phyloP scores from a whole-genome alignment of 2,888 invertebrate genomes.

The Rhyacophila evoluta region DNA sequence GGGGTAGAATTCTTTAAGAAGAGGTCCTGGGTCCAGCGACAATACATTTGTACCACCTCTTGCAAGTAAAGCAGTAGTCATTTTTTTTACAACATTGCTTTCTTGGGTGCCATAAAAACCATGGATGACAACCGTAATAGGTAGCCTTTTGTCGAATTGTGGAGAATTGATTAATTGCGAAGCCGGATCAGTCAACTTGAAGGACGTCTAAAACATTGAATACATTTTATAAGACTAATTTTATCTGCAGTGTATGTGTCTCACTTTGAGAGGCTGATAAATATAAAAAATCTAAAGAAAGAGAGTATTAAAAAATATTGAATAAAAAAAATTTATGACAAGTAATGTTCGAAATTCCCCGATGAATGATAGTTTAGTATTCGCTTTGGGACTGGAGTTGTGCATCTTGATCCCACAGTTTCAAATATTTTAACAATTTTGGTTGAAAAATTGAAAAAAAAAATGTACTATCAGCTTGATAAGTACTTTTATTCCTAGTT shows the following conservation, averaged over 20 bases:
- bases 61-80: not conserved
- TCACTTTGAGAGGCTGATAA: not conserved
- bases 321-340: not conserved
- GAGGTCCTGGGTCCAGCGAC: slow-evolving; percentile 63
- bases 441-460: too few relatives aligned
- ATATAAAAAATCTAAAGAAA: not conserved
- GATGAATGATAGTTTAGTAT: too few relatives aligned
- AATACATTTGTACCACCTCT: slow-evolving; percentile 57
- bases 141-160: not conserved
- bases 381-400: too few relatives aligned
- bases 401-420: too few relatives aligned
- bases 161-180: not conserved
- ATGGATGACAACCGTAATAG: slow-evolving; percentile 18
- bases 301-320: not conserved
- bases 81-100: not conserved
- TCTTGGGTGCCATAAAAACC: not conserved
- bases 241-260: not conserved
- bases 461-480: too few relatives aligned
- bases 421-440: too few relatives aligned
- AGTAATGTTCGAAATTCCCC: too few relatives aligned
- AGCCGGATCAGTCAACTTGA: not conserved
- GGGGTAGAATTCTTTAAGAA: slow-evolving; percentile 62
- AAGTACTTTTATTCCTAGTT: too few relatives aligned
- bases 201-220: not conserved
- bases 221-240: too few relatives aligned